Evolutionary conservation across 2,888 invertebrate genomes (phyloP).

Genomic region (Deilephila porcellus): DNA sequence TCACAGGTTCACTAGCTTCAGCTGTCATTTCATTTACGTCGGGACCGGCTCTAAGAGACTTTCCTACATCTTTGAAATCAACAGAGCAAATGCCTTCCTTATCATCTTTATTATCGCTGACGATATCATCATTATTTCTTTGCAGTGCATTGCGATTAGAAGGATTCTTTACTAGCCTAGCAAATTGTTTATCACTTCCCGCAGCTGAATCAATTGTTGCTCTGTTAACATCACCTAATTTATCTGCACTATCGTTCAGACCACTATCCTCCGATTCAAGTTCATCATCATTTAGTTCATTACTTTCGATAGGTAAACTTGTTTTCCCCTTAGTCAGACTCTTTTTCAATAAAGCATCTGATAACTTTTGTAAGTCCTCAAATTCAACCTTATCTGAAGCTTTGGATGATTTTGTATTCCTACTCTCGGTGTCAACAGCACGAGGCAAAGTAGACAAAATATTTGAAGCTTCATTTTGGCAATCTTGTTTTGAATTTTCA

Average conservation of each 20-base stretch:
- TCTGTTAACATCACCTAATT: not conserved
- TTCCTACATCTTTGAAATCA: constrained; percentile 1
- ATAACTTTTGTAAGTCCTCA: constrained; percentile 66
- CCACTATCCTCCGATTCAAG: not conserved
- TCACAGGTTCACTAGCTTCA: constrained; percentile 58
- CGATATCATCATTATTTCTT: not conserved
- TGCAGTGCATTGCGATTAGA: not conserved
- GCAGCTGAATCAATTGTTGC: too few relatives aligned
- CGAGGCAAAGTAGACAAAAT: not conserved
- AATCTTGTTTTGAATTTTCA: constrained; percentile 31
- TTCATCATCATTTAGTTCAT: not conserved
- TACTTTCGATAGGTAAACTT: too few relatives aligned
- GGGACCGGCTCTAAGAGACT: constrained; percentile 29
- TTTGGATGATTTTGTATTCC: constrained; percentile 7
- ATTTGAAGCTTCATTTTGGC: constrained; percentile 32
- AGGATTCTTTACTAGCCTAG: not conserved
- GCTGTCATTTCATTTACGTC: constrained; percentile 50
- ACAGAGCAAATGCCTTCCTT: not conserved
- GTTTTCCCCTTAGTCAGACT: constrained; percentile 32
- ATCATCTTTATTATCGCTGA: too few relatives aligned
- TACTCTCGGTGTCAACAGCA: not conserved
- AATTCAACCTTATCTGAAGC: constrained; percentile 40
- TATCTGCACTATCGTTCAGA: not conserved
- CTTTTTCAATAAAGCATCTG: constrained; percentile 59
- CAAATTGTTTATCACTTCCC: not conserved